Evolutionary conservation across 2,797 vertebrate genomes (phyloP), one percentile per base, ranked within the genome.

Genomic region (Aeoliscus strigatus): DNA sequence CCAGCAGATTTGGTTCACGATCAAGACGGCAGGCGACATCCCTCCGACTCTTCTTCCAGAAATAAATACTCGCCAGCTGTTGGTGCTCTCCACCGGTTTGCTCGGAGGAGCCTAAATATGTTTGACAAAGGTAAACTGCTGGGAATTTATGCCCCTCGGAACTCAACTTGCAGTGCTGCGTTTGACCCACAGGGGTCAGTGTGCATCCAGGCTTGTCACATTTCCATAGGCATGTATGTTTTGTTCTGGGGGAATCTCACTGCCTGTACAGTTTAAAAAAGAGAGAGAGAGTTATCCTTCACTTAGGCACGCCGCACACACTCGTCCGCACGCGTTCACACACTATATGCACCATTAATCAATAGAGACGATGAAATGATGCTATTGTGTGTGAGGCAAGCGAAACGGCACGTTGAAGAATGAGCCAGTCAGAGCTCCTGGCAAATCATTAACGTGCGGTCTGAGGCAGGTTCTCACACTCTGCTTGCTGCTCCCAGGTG

Each of bases 371-470:
- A 77, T 70, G 70, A 69, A 72, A 80, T 40, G 50, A 75, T 66
- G 73, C 61, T 37, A 60, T 79, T 79, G 79, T 79, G 77, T 21
- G 62, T 2, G 40, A 65, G 69, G 68, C 55, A 64, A 45, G 55
- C 62, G 45, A 49, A 63, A 46, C 51, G 27, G 71, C 60, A 13
- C 38, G 1, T 38, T 83, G 80, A 82, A 64, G 77, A 80, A 84
- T 64, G 77, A 86, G 69, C 58, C 1, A 77, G 80, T 81, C 75
- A 69, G 66, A 75, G 74, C 77, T 75, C 75, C 66, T 77, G 78
- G 81, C 71, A 71, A 80, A 84, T 84, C 78, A 74, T 82, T 77
- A 84, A 80, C 70, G 84, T 44, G 60, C 71, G 71, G 75, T 77
- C 77, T 73, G 60, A 81, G 78, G 50, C 69, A 56, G 64, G 58